A percentile compares a stretch with the other conserved stretches of the same genome.
phyloP scores from a whole-genome alignment of 2,113 vertebrate species.

The Otis tarda region DNA sequence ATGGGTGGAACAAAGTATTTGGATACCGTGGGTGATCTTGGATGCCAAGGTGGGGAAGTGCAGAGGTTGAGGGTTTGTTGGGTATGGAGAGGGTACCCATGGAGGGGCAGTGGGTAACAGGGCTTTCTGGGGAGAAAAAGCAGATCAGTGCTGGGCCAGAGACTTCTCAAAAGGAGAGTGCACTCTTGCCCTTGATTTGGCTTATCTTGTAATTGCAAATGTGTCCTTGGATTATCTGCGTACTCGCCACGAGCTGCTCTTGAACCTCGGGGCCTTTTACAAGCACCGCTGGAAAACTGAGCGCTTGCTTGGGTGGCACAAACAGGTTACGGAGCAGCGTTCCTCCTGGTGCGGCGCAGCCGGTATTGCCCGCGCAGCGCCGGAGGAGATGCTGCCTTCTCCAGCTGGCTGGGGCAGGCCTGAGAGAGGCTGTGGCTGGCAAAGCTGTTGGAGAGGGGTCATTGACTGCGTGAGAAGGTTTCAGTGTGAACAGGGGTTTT shows the following conservation, averaged over 20 bases:
- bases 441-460: no score
- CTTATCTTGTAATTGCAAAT: background rate
- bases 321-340: fast-evolving
- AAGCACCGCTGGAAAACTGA: background rate
- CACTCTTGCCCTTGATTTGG: background rate
- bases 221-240: background rate
- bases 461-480: background rate
- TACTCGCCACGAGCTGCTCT: background rate
- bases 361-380: fast-evolving
- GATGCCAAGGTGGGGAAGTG: background rate
- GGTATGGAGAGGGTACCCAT: background rate
- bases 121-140: background rate
- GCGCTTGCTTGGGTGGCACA: background rate
- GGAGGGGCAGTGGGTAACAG: background rate
- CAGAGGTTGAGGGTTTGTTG: fast-evolving
- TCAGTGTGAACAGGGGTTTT: background rate
- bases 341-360: background rate
- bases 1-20: background rate
- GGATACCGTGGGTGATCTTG: background rate
- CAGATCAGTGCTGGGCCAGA: fast-evolving
- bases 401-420: background rate
- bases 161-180: background rate
- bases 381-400: background rate
- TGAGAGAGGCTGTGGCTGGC: background rate
- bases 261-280: background rate